phyloP scores from a whole-genome alignment of 2,113 vertebrate genomes.

The Saccopteryx bilineata region DNA sequence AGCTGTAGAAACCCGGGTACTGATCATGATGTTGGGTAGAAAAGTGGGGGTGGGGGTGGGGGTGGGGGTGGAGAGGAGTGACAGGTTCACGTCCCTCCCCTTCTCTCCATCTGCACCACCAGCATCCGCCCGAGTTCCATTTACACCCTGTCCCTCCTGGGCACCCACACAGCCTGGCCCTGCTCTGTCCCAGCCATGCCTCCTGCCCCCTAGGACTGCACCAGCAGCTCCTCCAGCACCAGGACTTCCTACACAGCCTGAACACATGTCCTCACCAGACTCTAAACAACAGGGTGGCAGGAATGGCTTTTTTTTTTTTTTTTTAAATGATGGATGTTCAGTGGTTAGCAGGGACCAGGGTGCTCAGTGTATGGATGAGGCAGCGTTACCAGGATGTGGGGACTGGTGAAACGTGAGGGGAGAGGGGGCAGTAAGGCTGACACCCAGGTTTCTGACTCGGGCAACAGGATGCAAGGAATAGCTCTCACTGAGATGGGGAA shows the following conservation, averaged over 20 bases:
- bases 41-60: fast-evolving
- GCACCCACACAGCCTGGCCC: neutral
- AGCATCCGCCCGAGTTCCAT: too few relatives aligned
- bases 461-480: neutral
- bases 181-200: neutral
- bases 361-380: neutral
- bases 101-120: neutral
- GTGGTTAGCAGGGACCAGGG: neutral
- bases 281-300: neutral
- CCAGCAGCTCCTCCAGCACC: fast-evolving
- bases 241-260: neutral
- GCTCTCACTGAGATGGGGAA: neutral
- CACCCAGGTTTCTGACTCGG: neutral
- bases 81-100: neutral
- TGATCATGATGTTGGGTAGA: neutral
- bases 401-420: fast-evolving
- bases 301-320: neutral
- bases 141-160: neutral
- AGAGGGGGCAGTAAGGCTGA: neutral
- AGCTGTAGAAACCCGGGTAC: neutral
- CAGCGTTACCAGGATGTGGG: neutral
- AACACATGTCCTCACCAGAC: neutral
- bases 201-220: neutral
- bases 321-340: neutral
- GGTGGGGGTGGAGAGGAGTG: neutral